These are phyloP conservation scores for Halocynthia roretzi DNA, from an alignment of 23 tunicate genomes.

Conservation along the genomic window DNA sequence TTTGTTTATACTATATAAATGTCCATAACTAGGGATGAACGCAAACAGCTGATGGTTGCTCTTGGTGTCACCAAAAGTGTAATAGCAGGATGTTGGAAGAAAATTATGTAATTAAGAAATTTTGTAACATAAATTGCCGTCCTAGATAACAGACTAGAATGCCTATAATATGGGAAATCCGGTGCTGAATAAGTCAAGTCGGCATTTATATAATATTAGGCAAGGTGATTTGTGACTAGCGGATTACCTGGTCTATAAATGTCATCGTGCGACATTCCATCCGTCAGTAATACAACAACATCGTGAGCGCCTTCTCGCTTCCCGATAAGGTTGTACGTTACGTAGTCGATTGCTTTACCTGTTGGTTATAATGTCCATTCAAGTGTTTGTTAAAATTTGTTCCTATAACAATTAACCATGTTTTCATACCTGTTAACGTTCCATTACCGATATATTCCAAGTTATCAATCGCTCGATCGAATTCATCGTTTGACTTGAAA, in stretches of 20 bases:
- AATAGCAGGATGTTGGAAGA: too few relatives aligned
- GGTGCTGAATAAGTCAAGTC: too few relatives aligned
- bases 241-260: conserved; percentile 24
- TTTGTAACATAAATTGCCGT: too few relatives aligned
- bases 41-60: too few relatives aligned
- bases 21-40: too few relatives aligned
- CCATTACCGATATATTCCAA: conserved; percentile 38
- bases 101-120: too few relatives aligned
- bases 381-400: not conserved
- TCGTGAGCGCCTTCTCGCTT: conserved; percentile 32
- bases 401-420: not conserved
- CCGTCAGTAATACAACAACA: conserved; percentile 41
- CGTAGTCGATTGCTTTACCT: conserved; percentile 47
- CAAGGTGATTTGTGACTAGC: not conserved
- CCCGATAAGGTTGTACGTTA: conserved; percentile 28
- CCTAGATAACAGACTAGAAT: too few relatives aligned
- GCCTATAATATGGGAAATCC: too few relatives aligned
- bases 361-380: not conserved
- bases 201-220: too few relatives aligned
- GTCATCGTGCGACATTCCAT: conserved; percentile 53
- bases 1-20: too few relatives aligned
- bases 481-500: conserved; percentile 10
- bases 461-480: conserved; percentile 19
- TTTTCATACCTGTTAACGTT: conserved; percentile 36
- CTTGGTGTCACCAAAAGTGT: too few relatives aligned